phyloP scores from a whole-genome alignment of 2,113 vertebrate species.

The Ariopsis seemanni region DNA sequence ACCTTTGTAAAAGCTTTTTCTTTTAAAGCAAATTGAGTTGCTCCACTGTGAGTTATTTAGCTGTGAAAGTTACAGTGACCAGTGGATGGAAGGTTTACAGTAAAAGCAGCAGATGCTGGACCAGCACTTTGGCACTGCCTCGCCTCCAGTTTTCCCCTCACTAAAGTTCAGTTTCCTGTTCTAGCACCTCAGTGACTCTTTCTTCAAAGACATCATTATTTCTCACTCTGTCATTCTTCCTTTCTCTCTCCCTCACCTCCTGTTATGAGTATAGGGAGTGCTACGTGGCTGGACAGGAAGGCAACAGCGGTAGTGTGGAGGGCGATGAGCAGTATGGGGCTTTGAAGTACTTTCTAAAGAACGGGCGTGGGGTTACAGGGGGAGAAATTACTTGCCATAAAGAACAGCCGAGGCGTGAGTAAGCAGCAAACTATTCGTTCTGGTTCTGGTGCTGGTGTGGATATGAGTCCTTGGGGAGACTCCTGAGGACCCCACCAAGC shows the following conservation, averaged over 20 bases:
- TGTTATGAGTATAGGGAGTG: constrained; percentile 48
- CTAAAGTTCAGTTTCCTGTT: constrained; percentile 45
- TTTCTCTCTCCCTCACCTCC: constrained; percentile 26
- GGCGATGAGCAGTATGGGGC: constrained; percentile 35
- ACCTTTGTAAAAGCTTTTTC: constrained; percentile 49
- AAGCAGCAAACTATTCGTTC: constrained; percentile 71
- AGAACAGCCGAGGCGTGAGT: constrained; percentile 60
- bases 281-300: constrained; percentile 57
- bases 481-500: constrained; percentile 56
- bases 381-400: constrained; percentile 70
- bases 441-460: constrained; percentile 72
- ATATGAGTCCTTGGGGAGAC: constrained; percentile 70
- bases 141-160: constrained; percentile 36
- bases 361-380: constrained; percentile 53
- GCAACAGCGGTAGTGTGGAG: constrained; percentile 23
- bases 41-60: constrained; percentile 27
- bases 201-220: constrained; percentile 38
- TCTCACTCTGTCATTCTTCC: constrained; percentile 18
- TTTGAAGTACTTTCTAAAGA: constrained; percentile 55
- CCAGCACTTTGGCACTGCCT: constrained; percentile 29
- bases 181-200: constrained; percentile 42
- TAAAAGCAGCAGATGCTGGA: constrained; percentile 47
- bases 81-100: constrained; percentile 46
- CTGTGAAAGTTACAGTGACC: constrained; percentile 26
- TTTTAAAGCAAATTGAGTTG: constrained; percentile 19